Base-by-base conservation (phyloP, 2,888 invertebrate genomes). In the Limnephilus marmoratus region DNA sequence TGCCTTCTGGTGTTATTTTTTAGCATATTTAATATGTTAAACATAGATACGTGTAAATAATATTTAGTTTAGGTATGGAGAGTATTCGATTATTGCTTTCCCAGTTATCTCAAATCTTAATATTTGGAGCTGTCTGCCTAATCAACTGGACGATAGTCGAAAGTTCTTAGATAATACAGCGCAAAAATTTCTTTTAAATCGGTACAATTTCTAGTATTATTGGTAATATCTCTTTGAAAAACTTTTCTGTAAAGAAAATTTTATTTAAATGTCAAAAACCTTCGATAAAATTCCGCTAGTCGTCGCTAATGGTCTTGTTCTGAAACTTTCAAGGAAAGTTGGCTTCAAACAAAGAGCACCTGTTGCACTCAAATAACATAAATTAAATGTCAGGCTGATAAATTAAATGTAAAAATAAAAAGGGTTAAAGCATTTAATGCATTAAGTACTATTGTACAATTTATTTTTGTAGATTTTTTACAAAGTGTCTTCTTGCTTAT, bases 281-380 rank as follows among this genome's bases (percentile, higher is more conserved):
- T 24, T 49, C 86, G 29, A 11, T 13, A 68, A 41, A 53, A 49
- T 87, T 87, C 86, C 91, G 87, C 49, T 37, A 91, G 91, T 81
- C 88, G 91, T 81, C 91, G 41, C 82, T 88, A 82, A 31, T 82
- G 81, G 81, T 34, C 88, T 86, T 68, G 81, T 41, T 91, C 68
- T 34, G 45, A 87, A 90, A 24, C 24, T 24, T 68, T 24, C 34
- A 81, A 87, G 87, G 87, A 87, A 85, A 81, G 87, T 90, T 49
- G 45, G 85, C 83, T 85, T 91, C 92, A 9, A 68, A 68, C 68
- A 68, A 68, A 68, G 53, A 7, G 53, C 68, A 92, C 92, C 91
- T 92, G 92, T 92, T 92, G 92, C 91, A 31, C 31, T 18, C 85
- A 86, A 49, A 89, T 91, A 68, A 37, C 37, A 34, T 34, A 34